phyloP scores from a whole-genome alignment of 2,113 vertebrate genomes.

The Saccopteryx leptura region DNA sequence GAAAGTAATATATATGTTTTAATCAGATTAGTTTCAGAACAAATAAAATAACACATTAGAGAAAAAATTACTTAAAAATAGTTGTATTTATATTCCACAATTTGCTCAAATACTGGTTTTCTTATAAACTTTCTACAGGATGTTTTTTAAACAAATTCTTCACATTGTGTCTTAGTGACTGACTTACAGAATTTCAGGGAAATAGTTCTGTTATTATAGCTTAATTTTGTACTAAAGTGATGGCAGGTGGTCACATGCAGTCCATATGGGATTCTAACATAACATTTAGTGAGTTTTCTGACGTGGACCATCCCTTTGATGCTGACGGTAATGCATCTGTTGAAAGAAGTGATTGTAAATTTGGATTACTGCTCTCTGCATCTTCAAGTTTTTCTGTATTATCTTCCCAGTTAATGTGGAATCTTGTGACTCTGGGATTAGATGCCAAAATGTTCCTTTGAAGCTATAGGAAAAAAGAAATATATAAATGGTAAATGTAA shows the following conservation, averaged over 20 bases:
- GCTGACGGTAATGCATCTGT: conserved; percentile 92
- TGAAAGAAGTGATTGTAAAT: conserved; percentile 92
- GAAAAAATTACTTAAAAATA: conserved; percentile 92
- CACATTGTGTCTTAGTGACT: conserved; percentile 88
- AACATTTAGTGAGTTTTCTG: conserved; percentile 92
- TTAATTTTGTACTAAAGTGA: conserved; percentile 87
- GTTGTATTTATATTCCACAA: conserved; percentile 93
- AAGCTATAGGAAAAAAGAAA: conserved; percentile 88
- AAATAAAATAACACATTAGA: conserved; percentile 90
- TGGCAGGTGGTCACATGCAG: conserved; percentile 91
- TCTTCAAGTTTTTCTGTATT: conserved; percentile 93
- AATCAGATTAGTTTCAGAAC: conserved; percentile 85
- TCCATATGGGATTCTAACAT: conserved; percentile 94
- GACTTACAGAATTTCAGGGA: conserved; percentile 88
- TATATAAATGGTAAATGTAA: conserved; percentile 55
- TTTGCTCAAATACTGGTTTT: conserved; percentile 91
- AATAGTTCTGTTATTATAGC: conserved; percentile 90
- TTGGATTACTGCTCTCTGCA: conserved; percentile 91
- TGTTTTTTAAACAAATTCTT: conserved; percentile 90
- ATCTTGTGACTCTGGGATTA: conserved; percentile 93
- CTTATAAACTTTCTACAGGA: conserved; percentile 92
- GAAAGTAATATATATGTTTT: conserved; percentile 82
- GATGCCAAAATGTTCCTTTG: conserved; percentile 94
- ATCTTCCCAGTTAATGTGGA: conserved; percentile 94
- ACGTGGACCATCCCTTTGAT: conserved; percentile 92